These are phyloP conservation scores for Heliconius erato DNA, from an alignment of 2,888 invertebrate species.

Conservation along the genomic window DNA sequence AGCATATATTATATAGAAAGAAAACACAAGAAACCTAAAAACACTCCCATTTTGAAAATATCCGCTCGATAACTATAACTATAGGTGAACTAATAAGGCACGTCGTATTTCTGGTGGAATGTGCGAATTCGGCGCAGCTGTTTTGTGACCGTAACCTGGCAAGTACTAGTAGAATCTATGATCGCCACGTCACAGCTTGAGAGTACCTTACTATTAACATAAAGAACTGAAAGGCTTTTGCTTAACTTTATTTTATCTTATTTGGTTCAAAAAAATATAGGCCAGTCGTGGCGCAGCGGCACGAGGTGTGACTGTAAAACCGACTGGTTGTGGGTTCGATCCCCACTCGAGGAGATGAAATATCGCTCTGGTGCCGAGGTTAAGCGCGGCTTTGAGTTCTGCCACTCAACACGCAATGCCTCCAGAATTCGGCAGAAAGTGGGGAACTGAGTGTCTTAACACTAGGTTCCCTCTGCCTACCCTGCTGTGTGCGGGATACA, in stretches of 20 bases:
- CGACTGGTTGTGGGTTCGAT: too few relatives aligned
- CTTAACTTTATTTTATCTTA: neutral
- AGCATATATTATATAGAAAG: neutral
- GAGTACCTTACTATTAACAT: constrained; percentile 11
- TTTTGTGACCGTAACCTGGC: constrained; percentile 63
- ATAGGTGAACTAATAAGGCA: constrained; percentile 71
- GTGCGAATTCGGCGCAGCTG: constrained; percentile 75
- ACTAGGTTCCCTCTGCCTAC: too few relatives aligned
- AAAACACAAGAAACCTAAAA: constrained; percentile 24
- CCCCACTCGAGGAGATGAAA: too few relatives aligned
- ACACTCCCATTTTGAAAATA: constrained; percentile 34
- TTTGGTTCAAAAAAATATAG: neutral
- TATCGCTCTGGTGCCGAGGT: too few relatives aligned
- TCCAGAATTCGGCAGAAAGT: too few relatives aligned
- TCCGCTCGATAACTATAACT: constrained; percentile 53
- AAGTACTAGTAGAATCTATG: constrained; percentile 14
- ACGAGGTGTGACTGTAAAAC: too few relatives aligned
- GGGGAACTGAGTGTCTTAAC: too few relatives aligned
- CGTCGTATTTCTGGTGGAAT: constrained; percentile 71
- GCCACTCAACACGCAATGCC: too few relatives aligned
- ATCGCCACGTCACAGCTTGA: constrained; percentile 16
- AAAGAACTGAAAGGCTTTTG: constrained; percentile 10
- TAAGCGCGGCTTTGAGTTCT: too few relatives aligned
- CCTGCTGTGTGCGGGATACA: too few relatives aligned
- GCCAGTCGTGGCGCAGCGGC: neutral